A percentile compares a stretch with the other conserved stretches of the same genome.
Evolutionary conservation across 1,140 invertebrate genomes (phyloP).

Genomic region (Drosophila obscura): DNA sequence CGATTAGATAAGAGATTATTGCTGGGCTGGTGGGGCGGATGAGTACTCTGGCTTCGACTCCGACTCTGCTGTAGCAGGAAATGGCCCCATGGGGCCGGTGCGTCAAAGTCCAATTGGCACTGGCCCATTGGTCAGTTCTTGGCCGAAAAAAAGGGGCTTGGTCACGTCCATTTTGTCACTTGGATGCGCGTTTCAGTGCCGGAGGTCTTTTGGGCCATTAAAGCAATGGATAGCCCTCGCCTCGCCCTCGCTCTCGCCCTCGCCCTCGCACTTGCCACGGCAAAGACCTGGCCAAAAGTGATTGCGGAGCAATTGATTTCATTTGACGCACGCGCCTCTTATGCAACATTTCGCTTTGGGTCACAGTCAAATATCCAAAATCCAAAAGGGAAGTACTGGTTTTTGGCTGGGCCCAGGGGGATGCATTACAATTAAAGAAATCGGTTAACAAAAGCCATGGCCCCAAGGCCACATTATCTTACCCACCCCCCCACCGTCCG

Average conservation of each 20-base stretch:
- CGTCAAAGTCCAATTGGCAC: background rate
- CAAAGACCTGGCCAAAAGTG: conserved; percentile 22
- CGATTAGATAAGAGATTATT: conserved; percentile 29
- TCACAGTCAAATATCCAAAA: conserved; percentile 36
- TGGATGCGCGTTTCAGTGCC: background rate
- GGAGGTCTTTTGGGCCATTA: conserved; percentile 55
- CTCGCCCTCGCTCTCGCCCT: too few relatives aligned
- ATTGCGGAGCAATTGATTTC: conserved; percentile 61
- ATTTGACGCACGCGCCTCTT: conserved; percentile 67
- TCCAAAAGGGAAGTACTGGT: conserved; percentile 7
- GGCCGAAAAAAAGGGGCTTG: conserved; percentile 10
- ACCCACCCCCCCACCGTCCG: too few relatives aligned
- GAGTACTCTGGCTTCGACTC: background rate
- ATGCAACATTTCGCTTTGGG: conserved; percentile 52
- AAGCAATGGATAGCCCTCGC: conserved; percentile 4
- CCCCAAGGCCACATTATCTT: conserved; percentile 17
- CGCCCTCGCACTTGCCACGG: conserved; percentile 7
- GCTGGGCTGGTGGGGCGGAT: background rate
- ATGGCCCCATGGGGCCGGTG: too few relatives aligned
- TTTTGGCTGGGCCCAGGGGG: background rate
- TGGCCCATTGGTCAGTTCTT: conserved; percentile 11
- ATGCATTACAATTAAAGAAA: conserved; percentile 39
- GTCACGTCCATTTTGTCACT: conserved; percentile 28
- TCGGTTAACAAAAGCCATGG: conserved; percentile 4
- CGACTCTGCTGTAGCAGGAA: too few relatives aligned